Base-by-base conservation (phyloP, 1,140 invertebrate species). In the Chymomyza costata region DNA sequence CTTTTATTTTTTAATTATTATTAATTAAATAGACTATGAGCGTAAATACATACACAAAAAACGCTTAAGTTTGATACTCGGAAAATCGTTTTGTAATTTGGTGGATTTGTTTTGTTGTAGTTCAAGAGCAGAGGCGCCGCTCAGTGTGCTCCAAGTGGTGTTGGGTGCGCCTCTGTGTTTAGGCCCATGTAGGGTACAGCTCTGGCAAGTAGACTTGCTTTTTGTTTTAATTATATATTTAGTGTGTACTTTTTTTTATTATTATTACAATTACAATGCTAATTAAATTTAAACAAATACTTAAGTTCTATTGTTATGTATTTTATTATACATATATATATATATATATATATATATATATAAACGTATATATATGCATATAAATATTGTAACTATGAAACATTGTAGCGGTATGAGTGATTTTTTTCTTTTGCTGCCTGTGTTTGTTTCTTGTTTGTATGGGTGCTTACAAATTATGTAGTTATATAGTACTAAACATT, bases 231-330 rank as follows among this genome's bases (percentile, higher is more conserved):
- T 44, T 19, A 54, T 62, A 55, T 16, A 40, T 53, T 53, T 45
- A 49, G 10, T 28, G 10, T 5, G 5, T 28, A 10, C 44, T 43
- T 64, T 48, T 65, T 15, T 40, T 80, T 67, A 49, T 80, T 61
- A 71, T 71, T 52, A 71, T 67, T 78, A 78, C 73, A 71, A 67
- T 64, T 78, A 80, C 73, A 78, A 39, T 57, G 62, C 66, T 76
- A 76, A 78, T 73, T 78, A 78, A 80, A 65, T 76, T 80, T 78
- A 78, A 78, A 78, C 71, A 78, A 78, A 73, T 80, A 78, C 71
- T 78, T 78, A 78, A 48, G 8, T 40, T 53, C 73, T 73, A 78
- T 73, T 71, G 71, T 78, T 78, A 65, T 73, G 60, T 55, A 55
- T 70, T 60, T 55, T n/a, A n/a, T n/a, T n/a, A n/a, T n/a, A n/a